Conservation (phyloP, 2,888 invertebrate genomes). For the Mythimna ferrago region DNA sequence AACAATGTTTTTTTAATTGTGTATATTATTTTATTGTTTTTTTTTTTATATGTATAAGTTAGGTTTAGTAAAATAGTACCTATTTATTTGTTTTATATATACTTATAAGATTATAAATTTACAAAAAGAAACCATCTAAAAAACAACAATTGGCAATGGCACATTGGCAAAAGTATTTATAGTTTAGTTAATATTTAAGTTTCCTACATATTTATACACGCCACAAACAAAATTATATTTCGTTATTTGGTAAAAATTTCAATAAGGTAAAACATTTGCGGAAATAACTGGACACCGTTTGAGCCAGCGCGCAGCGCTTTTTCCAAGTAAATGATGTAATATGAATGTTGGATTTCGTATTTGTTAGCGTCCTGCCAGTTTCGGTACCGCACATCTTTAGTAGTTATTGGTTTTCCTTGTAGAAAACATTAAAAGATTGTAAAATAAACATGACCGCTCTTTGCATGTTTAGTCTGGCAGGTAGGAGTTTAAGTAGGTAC, state of each 20-base stretch:
- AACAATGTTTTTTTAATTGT: no score
- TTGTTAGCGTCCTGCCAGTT: background rate
- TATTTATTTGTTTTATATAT: no score
- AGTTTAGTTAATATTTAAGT: no score
- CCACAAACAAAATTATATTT: background rate
- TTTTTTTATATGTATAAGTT: no score
- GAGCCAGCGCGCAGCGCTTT: background rate
- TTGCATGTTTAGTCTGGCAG: constrained; percentile 29
- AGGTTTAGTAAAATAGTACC: no score
- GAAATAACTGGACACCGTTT: background rate
- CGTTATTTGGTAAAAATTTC: background rate
- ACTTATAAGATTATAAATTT: no score
- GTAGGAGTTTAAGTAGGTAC: background rate
- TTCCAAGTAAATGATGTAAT: constrained; percentile 26
- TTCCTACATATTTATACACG: no score
- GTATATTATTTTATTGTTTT: no score
- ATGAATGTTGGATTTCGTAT: background rate
- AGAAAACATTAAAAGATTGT: background rate
- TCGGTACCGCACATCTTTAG: background rate
- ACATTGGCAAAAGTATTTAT: no score
- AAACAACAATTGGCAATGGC: no score
- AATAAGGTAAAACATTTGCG: background rate
- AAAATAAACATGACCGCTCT: constrained; percentile 4
- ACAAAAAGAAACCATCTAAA: no score
- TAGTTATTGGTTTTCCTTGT: background rate